phyloP scores from a whole-genome alignment of 2,113 vertebrate genomes.

The Sphyrna mokarran region DNA sequence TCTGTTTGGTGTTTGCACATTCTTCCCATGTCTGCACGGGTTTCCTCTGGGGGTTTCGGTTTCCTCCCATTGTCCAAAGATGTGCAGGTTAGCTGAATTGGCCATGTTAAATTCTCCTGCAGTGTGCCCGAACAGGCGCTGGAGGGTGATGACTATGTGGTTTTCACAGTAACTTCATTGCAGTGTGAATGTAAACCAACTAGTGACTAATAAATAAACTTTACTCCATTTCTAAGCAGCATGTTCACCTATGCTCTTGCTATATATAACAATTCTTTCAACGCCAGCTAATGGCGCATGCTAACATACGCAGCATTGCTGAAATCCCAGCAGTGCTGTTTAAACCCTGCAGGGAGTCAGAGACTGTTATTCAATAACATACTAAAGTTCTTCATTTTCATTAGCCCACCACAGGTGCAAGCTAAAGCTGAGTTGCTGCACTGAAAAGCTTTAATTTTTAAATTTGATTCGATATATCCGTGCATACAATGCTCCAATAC shows the following conservation, averaged over 20 bases:
- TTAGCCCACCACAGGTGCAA: neutral
- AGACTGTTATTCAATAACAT: constrained; percentile 48
- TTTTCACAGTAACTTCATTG: too few species aligned
- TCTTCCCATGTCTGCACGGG: too few species aligned
- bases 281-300: constrained; percentile 61
- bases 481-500: neutral
- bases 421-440: neutral
- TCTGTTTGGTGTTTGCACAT: too few species aligned
- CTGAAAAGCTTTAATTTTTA: neutral
- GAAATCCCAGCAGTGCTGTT: constrained; percentile 54
- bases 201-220: too few species aligned
- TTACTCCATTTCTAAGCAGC: constrained; percentile 46
- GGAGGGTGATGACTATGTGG: too few species aligned
- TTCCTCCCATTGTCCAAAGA: too few species aligned
- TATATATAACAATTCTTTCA: constrained; percentile 58
- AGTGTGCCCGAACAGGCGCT: too few species aligned
- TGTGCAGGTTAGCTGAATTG: too few species aligned
- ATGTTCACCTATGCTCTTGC: constrained; percentile 46
- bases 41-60: too few species aligned
- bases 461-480: neutral
- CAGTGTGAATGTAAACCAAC: too few species aligned
- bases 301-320: constrained; percentile 55
- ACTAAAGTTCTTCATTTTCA: constrained; percentile 44
- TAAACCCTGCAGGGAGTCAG: constrained; percentile 50
- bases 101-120: too few species aligned